Conservation (phyloP, 2,888 invertebrate species). For the Dasypolia templi region DNA sequence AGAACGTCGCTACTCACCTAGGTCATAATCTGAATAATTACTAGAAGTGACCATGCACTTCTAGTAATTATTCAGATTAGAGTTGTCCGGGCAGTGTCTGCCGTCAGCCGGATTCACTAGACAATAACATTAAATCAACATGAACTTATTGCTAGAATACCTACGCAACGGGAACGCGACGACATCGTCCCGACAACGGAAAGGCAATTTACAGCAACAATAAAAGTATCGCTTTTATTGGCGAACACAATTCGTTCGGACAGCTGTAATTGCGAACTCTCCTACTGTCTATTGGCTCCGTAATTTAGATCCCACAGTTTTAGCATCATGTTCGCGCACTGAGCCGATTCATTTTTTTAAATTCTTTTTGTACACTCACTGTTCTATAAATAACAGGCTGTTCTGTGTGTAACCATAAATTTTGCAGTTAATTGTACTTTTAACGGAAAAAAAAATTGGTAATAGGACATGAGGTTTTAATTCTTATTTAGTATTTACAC, state of each 20-base stretch:
- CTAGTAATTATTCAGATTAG: no score
- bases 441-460: constrained; percentile 7
- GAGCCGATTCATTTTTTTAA: constrained; percentile 64
- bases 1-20: neutral
- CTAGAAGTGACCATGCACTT: constrained; percentile 59
- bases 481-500: neutral
- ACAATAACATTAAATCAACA: constrained; percentile 84
- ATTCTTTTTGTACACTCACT: constrained; percentile 53
- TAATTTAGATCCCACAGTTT: constrained; percentile 86
- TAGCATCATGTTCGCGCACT: constrained; percentile 77
- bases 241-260: constrained; percentile 88
- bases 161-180: constrained; percentile 79
- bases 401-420: constrained; percentile 57
- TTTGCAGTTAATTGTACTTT: constrained; percentile 51
- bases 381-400: constrained; percentile 56
- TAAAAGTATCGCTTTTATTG: constrained; percentile 89
- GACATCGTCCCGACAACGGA: constrained; percentile 80
- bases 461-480: constrained; percentile 3
- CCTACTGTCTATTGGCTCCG: constrained; percentile 85
- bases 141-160: constrained; percentile 79
- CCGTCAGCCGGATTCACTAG: constrained; percentile 69
- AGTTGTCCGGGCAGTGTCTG: constrained; percentile 28
- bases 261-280: constrained; percentile 88
- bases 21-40: constrained; percentile 46
- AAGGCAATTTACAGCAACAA: constrained; percentile 86